phyloP scores from a whole-genome alignment of 2,113 vertebrate genomes.

The Psammodynastes pulverulentus region DNA sequence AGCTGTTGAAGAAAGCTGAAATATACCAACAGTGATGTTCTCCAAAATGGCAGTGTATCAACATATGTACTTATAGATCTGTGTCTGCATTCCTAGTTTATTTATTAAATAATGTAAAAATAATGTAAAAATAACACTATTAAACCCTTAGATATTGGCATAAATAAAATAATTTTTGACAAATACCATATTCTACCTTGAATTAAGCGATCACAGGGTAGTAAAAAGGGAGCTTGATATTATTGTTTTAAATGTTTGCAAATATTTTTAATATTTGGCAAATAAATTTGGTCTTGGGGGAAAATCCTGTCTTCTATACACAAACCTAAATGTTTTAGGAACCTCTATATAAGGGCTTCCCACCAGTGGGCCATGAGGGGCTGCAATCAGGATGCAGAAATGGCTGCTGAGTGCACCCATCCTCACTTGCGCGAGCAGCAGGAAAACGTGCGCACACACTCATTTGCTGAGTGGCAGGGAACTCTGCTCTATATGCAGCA shows the following conservation, averaged over 20 bases:
- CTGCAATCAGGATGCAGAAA: too few relatives aligned
- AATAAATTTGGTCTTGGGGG: neutral
- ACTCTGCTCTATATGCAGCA: neutral
- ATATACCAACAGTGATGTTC: neutral
- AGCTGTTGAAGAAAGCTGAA: neutral
- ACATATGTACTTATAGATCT: neutral
- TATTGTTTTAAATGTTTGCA: neutral
- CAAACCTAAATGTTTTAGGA: neutral
- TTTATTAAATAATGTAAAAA: neutral
- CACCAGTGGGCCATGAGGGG: too few relatives aligned
- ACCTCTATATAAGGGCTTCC: too few relatives aligned
- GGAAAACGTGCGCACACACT: too few relatives aligned
- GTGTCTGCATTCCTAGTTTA: neutral
- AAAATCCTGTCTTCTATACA: neutral
- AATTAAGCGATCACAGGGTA: too few relatives aligned
- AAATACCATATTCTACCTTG: neutral
- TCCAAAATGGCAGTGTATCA: neutral
- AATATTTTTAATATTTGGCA: neutral
- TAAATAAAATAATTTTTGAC: neutral
- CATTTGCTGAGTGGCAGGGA: too few relatives aligned
- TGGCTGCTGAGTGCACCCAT: too few relatives aligned
- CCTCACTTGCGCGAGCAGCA: too few relatives aligned
- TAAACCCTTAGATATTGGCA: neutral
- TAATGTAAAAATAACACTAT: neutral
- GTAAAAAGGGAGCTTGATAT: too few relatives aligned